Base-by-base conservation (phyloP, 2,888 invertebrate genomes). In the Phaedon cochleariae region DNA sequence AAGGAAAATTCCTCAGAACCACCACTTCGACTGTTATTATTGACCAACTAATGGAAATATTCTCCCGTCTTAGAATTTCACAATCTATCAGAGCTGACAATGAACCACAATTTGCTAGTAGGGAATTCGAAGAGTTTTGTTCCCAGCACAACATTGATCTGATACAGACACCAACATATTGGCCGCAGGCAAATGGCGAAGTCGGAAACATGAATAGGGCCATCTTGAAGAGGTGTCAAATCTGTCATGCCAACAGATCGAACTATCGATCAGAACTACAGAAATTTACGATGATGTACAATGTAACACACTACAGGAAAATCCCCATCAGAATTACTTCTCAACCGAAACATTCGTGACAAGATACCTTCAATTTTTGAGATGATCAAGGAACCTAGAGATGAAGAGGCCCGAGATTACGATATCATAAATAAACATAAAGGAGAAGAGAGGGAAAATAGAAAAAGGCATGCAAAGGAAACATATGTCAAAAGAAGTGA, bases 301-400 rank as follows among this genome's bases (percentile, higher is more conserved):
- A 73, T 57, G 60, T 59, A n/a, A 74, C 77, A 45, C 77, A 75
- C 2, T 77, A 78, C 78, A 21, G 70, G 72, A n/a, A 73, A 74
- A 65, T 59, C 74, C 5, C 77, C 77, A 51, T 62, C 75, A 1
- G 68, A 77, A 67, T 34, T 74, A 26, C 45, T 77, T 10, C 74
- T 74, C 57, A 54, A 55, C 0, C 34, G 74, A 53, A 70, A 63
- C 2, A 74, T 73, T 34, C 51, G 74, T n/a, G 72, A 76, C 45
- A 76, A 75, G 69, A 70, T 75, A 22, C 73, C 72, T 18, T 70
- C 71, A 1, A 61, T 70, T 15, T 10, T 6, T 7, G 69, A 71
- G 26, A 7, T 73, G 1, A 41, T 48, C 2, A 9, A 7, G 5
- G 52, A 67, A 49, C n/a, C 51, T 12, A 18, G 17, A 31, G 65